Evolutionary conservation across 2,797 vertebrate genomes (phyloP), one percentile per base, ranked within the genome.

Genomic region (Liparis tanakae): DNA sequence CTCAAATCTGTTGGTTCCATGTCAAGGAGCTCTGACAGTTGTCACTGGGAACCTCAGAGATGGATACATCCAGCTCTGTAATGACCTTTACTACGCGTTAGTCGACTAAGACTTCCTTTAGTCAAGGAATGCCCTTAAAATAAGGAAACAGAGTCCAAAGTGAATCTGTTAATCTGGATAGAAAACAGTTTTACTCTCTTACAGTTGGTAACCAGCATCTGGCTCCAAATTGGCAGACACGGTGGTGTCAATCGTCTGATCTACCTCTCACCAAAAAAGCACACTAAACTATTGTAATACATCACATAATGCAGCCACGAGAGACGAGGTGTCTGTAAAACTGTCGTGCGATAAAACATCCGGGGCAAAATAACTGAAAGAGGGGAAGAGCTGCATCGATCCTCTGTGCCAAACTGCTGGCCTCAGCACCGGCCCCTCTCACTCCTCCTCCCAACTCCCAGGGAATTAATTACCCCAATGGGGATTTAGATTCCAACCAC

Each of bases 371-470:
- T 6, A 34, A 30, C 25, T 33, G 34, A 69, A 39, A 37, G 20
- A 54, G 13, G 5, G 13, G 10, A 15, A 41, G 64, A 53, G 61
- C 36, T 74, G 57, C n/a, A 36, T 44, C n/a, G 36, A 41, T 55
- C 25, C 57, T 36, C 22, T 62, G 55, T 10, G 4, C 33, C 46
- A 62, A 70, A 66, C 34, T 59, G 66, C 51, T 61, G 36, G 41
- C 68, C 59, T 85, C 83, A 90, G 87, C 85, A 83, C 7, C 2
- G 22, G 7, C 59, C 53, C 13, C 39, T 44, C 67, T 75, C 43
- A 53, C 63, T 69, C 76, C 61, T 62, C 68, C 33, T 86, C 68
- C 33, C 85, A 85, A 86, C 83, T 91, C 86, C 74, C 62, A 51
- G 64, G 20, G 61, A 80, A 83, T 82, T 82, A 67, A 88, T 87